Percentiles rank a stretch among this genome's conserved stretches.
phyloP scores from a whole-genome alignment of 1,140 invertebrate species.

The Atta cephalotes region DNA sequence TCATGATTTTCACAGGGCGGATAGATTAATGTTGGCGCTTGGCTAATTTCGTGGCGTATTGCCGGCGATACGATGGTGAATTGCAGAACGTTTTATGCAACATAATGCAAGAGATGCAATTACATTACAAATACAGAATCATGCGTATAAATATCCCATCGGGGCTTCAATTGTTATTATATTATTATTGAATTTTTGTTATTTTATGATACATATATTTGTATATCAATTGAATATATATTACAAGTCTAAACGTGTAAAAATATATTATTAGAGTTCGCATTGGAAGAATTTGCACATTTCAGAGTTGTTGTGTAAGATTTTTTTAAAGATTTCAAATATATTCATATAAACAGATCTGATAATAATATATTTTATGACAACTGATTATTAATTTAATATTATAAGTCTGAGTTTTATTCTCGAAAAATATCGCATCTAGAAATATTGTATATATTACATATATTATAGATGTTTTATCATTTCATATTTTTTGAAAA shows the following conservation, averaged over 20 bases:
- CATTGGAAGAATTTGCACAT: not conserved
- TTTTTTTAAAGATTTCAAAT: not conserved
- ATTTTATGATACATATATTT: not conserved
- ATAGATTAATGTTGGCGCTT: constrained; percentile 53
- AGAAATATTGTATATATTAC: no score
- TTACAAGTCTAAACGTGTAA: not conserved
- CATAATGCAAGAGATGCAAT: constrained; percentile 39
- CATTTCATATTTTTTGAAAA: no score
- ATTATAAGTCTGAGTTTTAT: not conserved
- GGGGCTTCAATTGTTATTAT: not conserved
- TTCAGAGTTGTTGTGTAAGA: not conserved
- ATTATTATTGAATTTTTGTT: not conserved
- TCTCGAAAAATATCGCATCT: no score
- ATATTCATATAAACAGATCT: no score
- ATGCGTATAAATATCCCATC: not conserved
- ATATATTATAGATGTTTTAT: no score
- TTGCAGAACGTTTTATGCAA: constrained; percentile 24
- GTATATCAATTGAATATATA: not conserved
- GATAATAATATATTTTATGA: no score
- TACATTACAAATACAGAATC: constrained; percentile 6
- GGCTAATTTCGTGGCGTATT: constrained; percentile 48
- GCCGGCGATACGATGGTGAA: constrained; percentile 20
- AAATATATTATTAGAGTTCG: not conserved
- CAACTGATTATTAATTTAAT: not conserved
- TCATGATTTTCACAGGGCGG: constrained; percentile 48